Conservation (phyloP, 2,888 invertebrate species). For the Xanthorhoe designata region DNA sequence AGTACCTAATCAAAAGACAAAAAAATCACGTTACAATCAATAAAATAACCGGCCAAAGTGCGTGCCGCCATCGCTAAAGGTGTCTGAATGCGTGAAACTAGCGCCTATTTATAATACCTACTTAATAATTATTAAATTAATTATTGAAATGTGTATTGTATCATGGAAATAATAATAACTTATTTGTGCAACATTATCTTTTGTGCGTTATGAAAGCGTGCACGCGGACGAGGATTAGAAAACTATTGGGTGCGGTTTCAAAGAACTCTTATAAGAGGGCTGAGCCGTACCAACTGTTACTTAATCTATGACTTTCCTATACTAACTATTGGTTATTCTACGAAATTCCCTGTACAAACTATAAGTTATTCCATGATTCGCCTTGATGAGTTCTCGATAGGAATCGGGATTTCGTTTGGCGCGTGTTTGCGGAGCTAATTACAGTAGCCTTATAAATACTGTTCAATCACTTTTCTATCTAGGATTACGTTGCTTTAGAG, state of each 20-base stretch:
- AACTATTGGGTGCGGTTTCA: slow-evolving; percentile 60
- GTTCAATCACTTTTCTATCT: slow-evolving; percentile 15
- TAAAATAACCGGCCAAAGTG: no score
- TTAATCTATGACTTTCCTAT: slow-evolving; percentile 6
- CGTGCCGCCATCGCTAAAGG: no score
- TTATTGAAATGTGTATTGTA: no score
- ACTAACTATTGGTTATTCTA: slow-evolving; percentile 14
- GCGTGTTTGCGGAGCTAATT: slow-evolving; percentile 30
- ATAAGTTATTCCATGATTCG: slow-evolving; percentile 1
- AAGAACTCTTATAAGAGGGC: slow-evolving; percentile 66
- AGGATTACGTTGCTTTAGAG: slow-evolving; percentile 6
- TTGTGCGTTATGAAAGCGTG: slow-evolving; percentile 63
- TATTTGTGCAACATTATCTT: slow-evolving; percentile 71
- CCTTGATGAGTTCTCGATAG: slow-evolving; percentile 34
- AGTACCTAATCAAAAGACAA: no score
- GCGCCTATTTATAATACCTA: no score
- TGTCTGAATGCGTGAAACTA: no score
- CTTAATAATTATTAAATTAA: no score
- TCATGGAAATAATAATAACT: not conserved
- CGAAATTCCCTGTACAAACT: slow-evolving; percentile 2
- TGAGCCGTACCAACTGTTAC: slow-evolving; percentile 54
- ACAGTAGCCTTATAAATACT: slow-evolving; percentile 33
- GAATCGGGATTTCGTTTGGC: slow-evolving; percentile 24
- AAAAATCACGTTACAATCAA: no score
- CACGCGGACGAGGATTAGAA: slow-evolving; percentile 64